These are phyloP conservation scores for Grammomys dolichurus DNA, from an alignment of 2,113 vertebrate genomes.

Conservation along the genomic window DNA sequence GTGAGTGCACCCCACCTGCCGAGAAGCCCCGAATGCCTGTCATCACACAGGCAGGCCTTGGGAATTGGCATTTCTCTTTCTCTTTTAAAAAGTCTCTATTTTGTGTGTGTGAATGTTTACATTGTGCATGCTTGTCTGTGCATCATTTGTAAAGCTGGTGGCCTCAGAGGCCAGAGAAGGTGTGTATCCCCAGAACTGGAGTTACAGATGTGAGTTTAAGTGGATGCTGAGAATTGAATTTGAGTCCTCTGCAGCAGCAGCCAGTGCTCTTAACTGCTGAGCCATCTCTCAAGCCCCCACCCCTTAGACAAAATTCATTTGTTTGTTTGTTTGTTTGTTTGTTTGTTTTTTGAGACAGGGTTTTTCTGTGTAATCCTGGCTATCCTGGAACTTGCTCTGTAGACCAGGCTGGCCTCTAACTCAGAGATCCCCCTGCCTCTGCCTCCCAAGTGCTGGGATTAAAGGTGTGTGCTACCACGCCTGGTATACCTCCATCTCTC, in stretches of 20 bases:
- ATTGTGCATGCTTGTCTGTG: background rate
- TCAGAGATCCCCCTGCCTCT: background rate
- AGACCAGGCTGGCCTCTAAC: background rate
- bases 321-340: background rate
- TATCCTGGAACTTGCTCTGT: background rate
- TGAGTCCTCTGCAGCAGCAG: background rate
- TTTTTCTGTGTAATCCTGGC: background rate
- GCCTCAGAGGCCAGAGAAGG: background rate
- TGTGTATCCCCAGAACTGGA: background rate
- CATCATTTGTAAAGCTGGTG: background rate
- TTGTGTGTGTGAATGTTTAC: background rate
- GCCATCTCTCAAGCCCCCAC: background rate
- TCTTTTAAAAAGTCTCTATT: background rate
- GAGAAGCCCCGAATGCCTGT: background rate
- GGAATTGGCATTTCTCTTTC: background rate
- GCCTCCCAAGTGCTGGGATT: background rate
- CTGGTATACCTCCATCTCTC: background rate
- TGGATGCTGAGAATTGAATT: background rate
- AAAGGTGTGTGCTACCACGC: background rate
- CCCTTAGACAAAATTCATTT: background rate
- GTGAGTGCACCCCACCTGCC: conserved; percentile 78
- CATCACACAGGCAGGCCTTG: background rate
- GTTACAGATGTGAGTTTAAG: background rate
- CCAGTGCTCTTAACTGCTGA: background rate
- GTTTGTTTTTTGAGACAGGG: background rate